Evolutionary conservation across 2,113 vertebrate species (phyloP), one percentile per base, ranked within the genome.

Genomic region (Hypocryptadius cinnamomeus): DNA sequence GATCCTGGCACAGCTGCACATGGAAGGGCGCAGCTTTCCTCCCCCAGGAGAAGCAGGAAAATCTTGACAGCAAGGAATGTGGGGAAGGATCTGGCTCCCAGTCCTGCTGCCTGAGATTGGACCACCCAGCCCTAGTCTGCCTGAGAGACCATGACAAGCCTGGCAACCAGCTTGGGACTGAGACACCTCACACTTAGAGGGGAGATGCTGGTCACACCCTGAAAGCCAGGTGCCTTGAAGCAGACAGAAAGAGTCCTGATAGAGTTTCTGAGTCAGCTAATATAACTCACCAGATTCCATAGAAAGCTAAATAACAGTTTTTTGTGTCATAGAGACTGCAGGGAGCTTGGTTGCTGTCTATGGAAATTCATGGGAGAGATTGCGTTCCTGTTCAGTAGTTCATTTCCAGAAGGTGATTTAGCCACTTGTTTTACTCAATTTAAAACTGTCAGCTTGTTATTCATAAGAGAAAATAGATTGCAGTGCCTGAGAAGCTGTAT

Each of bases 381-480:
- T 56, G 35, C 4, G 40, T 60, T 94, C 80, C 64, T 92, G 44
- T 78, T 94, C 88, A 79, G 69, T n/a, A 90, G 61, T 24, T 95
- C 33, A 44, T 90, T 92, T 92, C 86, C 59, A 87, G 68, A 83
- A 82, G 50, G 48, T 71, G 61, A 69, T 76, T 79, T 76, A 94
- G 61, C 30, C 31, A 72, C 78, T 87, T 92, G 77, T 53, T 96
- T 93, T 94, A 79, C 78, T 80, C 81, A 87, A 45, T 90, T 81
- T 74, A 93, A 92, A 94, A 64, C 23, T 1, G 0, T 31, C 66
- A 68, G 35, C 47, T 80, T 72, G 31, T 63, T 93, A 74, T 89
- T 83, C 76, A 31, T 51, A 42, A 45, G 11, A 66, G 69, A 92
- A 89, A 92, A 87, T 22, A 88, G 15, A 88, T 51, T 48, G 42